Percentiles rank a stretch among this genome's conserved stretches.
Evolutionary conservation across 1,140 invertebrate species (phyloP).

Genomic region (Hypothenemus hampei): DNA sequence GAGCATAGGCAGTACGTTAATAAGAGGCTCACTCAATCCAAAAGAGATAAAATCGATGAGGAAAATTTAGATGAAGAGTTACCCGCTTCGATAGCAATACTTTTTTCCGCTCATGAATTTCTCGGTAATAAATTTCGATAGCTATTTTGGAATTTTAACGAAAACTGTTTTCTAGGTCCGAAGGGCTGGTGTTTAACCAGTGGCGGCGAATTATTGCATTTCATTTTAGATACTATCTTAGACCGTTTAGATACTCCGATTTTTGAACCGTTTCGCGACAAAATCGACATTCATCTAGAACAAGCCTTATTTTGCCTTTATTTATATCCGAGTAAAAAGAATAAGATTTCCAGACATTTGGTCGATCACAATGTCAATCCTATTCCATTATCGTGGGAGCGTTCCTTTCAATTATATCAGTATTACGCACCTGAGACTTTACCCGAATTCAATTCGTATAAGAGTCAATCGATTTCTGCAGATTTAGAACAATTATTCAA

Average conservation of each 20-base stretch:
- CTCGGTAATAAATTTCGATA: slow-evolving; percentile 53
- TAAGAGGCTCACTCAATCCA: slow-evolving; percentile 39
- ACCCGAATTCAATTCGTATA: slow-evolving; percentile 79
- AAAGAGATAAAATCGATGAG: slow-evolving; percentile 27
- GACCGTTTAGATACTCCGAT: slow-evolving; percentile 58
- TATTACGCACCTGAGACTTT: slow-evolving; percentile 75
- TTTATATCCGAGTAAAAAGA: slow-evolving; percentile 76
- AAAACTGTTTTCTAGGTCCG: slow-evolving; percentile 29
- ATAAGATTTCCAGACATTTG: slow-evolving; percentile 59
- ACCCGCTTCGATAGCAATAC: slow-evolving; percentile 69
- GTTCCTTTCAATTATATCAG: slow-evolving; percentile 72
- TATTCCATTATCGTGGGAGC: slow-evolving; percentile 71
- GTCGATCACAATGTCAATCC: slow-evolving; percentile 73
- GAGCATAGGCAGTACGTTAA: slow-evolving; percentile 50
- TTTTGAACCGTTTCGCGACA: slow-evolving; percentile 48
- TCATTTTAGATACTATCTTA: slow-evolving; percentile 69
- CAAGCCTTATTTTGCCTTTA: slow-evolving; percentile 88
- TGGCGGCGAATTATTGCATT: slow-evolving; percentile 71
- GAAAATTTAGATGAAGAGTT: slow-evolving; percentile 49
- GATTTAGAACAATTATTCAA: slow-evolving; percentile 75
- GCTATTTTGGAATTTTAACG: background rate
- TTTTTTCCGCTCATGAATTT: slow-evolving; percentile 82
- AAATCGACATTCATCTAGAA: slow-evolving; percentile 70
- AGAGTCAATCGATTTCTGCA: slow-evolving; percentile 62
- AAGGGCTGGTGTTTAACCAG: slow-evolving; percentile 69